These are phyloP conservation scores for Ia io DNA, from an alignment of 2,113 vertebrate species.

Conservation along the genomic window DNA sequence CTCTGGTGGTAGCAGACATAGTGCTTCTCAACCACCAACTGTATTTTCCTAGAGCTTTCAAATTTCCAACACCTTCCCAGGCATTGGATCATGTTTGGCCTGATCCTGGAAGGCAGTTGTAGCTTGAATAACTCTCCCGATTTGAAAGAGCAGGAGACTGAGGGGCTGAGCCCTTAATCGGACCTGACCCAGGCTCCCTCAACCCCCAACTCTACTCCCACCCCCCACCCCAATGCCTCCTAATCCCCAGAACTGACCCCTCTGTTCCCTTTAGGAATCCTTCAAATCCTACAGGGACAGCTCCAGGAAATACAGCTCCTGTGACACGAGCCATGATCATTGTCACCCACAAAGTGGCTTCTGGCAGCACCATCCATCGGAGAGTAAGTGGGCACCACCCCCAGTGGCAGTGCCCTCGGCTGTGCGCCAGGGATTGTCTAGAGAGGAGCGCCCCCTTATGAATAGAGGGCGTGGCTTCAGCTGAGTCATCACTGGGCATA, in stretches of 20 bases:
- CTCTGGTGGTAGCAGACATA: neutral
- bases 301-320: neutral
- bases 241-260: neutral
- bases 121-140: neutral
- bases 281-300: neutral
- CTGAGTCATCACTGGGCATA: neutral
- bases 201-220: too few relatives aligned
- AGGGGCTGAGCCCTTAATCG: neutral
- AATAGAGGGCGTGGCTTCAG: neutral
- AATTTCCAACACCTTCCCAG: neutral
- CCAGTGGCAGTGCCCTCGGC: neutral
- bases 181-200: neutral
- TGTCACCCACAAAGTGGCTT: conserved; percentile 20
- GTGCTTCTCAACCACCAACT: neutral
- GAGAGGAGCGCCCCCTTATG: neutral
- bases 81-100: accelerated
- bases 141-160: neutral
- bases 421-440: neutral
- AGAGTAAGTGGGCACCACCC: neutral
- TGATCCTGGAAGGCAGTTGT: neutral
- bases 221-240: neutral
- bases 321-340: neutral
- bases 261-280: neutral
- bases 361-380: neutral
- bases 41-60: neutral